Evolutionary conservation across 2,797 vertebrate species (phyloP), one percentile per base, ranked within the genome.

Genomic region (Eleutherodactylus coqui): DNA sequence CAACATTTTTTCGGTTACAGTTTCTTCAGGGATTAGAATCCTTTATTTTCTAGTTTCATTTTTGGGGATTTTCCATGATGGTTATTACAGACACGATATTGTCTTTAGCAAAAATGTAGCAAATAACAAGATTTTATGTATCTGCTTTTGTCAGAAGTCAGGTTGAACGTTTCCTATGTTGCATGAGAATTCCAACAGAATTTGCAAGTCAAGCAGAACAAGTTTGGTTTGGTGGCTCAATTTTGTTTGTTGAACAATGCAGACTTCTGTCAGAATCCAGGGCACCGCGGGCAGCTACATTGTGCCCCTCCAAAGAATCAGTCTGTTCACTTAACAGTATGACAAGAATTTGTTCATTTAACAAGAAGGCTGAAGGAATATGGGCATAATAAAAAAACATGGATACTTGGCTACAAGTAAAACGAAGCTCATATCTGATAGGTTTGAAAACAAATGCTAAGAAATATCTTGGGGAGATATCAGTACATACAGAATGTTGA

Each of bases 181-280:
- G 27, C n/a, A 45, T 67, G 45, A 34, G 79, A 69, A 82, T 82
- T 86, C 69, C 11, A 69, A 45, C 53, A 81, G 53, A 77, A 62
- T 77, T 41, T 77, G 53, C 72, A 64, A 21, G 32, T 67, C 70
- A 86, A 27, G 43, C 83, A 79, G 14, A 79, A 53, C 47, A 60
- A 60, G 51, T 75, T 77, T 38, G 17, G 77, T 86, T 67, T 76
- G 64, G 82, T 76, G 72, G 69, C 67, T 27, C 70, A 69, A 58
- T 82, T 45, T 82, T 58, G 73, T 86, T 6, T 82, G 45, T 36
- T 55, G 85, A 86, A 86, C 85, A 86, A 86, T 82, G 67, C 43
- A 41, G 21, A 43, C 79, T 77, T 82, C 60, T 86, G 73, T 86
- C 36, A 34, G 67, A 82, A 86, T 82, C 58, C 70, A 70, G 85